Evolutionary conservation across 2,113 vertebrate genomes (phyloP), one percentile per base, ranked within the genome.

Genomic region (Pituophis catenifer): DNA sequence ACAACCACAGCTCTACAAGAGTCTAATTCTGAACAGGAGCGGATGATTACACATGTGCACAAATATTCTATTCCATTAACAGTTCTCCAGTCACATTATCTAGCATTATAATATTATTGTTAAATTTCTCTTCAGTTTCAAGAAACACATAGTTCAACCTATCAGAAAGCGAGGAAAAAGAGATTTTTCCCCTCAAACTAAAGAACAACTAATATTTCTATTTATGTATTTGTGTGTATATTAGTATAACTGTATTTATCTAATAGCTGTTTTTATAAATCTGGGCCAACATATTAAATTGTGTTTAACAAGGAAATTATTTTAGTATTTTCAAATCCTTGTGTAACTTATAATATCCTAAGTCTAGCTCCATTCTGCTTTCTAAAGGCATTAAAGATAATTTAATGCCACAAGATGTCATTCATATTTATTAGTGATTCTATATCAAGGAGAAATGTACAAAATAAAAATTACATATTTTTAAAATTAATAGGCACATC

Each of bases 311-410:
- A 33, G 54, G 53, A 88, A 96, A 90, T 95, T 8, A 94, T 96
- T 96, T 94, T 65, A 94, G 59, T 54, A 75, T 94, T 58, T 95
- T 86, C 94, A 94, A 95, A 29, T 86, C 8, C 91, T 95, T 96
- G 91, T 54, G 6, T 86, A 57, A 92, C 5, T 90, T 95, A 91
- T 65, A 24, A 62, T 92, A 93, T 57, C 5, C 15, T 75, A 91
- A 94, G 4, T 15, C 13, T 95, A 94, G 48, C 48, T 93, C 11
- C 21, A 3, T 29, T 15, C 38, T 19, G 10, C 13, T 21, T 90
- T 21, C 21, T 50, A 75, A 91, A 89, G 91, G 95, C 24, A 90
- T 33, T 38, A 15, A 50, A 12, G 11, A 0, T 94, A 93, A 87
- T 57, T 93, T 93, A 94, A 11, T 85, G 48, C 8, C 17, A 62